These are phyloP conservation scores for Pteruthius melanotis DNA, from an alignment of 2,113 vertebrate genomes.

Conservation along the genomic window DNA sequence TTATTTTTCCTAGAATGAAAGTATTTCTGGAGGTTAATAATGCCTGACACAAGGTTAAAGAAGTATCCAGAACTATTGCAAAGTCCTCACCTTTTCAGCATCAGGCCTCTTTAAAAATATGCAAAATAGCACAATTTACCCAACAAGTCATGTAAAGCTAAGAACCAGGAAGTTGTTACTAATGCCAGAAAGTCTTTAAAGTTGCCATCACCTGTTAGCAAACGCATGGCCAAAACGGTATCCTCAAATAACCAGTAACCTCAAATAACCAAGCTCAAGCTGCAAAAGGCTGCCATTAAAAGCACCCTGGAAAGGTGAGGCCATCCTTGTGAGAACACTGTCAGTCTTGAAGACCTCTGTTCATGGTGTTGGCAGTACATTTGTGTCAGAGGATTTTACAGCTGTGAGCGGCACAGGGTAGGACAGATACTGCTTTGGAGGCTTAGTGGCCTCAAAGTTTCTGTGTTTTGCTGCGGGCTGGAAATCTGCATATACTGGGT, in stretches of 20 bases:
- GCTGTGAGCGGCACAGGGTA: background rate
- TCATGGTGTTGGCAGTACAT: background rate
- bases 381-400: background rate
- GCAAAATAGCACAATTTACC: background rate
- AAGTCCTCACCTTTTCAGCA: background rate
- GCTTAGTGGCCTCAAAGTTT: background rate
- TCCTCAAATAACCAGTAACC: background rate
- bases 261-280: background rate
- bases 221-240: background rate
- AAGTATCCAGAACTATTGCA: background rate
- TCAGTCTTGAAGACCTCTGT: background rate
- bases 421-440: background rate
- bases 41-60: background rate
- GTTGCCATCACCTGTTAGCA: background rate
- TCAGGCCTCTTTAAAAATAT: background rate
- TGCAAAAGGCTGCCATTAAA: background rate
- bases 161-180: background rate
- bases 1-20: background rate
- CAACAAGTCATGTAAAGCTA: background rate
- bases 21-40: background rate
- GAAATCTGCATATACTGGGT: rapidly evolving
- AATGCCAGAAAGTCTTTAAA: background rate
- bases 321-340: background rate
- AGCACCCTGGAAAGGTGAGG: background rate
- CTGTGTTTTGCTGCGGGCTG: rapidly evolving